Conservation (phyloP, 2,888 invertebrate species). For the Tetranychus truncatus region DNA sequence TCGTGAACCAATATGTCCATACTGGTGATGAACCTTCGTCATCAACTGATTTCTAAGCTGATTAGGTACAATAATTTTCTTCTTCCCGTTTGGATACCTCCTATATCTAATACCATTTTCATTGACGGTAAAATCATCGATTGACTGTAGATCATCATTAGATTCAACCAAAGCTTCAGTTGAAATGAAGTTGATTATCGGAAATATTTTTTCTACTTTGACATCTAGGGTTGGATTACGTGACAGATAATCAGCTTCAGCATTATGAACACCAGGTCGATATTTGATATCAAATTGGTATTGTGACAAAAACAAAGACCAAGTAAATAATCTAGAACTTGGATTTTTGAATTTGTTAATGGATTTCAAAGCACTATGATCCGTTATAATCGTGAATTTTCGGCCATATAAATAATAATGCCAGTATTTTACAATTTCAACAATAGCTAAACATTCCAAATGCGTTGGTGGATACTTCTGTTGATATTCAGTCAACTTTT, state of each 20-base stretch:
- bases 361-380: slow-evolving; percentile 13
- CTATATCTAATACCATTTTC: no score
- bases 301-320: slow-evolving; percentile 14
- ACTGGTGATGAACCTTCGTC: no score
- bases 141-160: no score
- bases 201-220: no score
- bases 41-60: no score
- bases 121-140: no score
- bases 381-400: slow-evolving; percentile 13
- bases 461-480: slow-evolving; percentile 25
- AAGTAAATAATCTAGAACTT: slow-evolving; percentile 8
- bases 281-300: slow-evolving; percentile 25
- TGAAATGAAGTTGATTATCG: no score
- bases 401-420: slow-evolving; percentile 16
- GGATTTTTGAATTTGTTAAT: slow-evolving; percentile 6
- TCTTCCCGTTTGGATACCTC: no score
- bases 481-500: slow-evolving; percentile 25
- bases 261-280: slow-evolving; percentile 21
- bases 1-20: no score
- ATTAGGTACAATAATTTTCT: no score
- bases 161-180: no score
- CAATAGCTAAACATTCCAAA: slow-evolving; percentile 25
- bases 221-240: slow-evolving; percentile 13
- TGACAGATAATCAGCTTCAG: slow-evolving; percentile 24
- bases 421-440: slow-evolving; percentile 24